Conservation (phyloP, 1,140 invertebrate species). For the Lamellibrachia luymesi region DNA sequence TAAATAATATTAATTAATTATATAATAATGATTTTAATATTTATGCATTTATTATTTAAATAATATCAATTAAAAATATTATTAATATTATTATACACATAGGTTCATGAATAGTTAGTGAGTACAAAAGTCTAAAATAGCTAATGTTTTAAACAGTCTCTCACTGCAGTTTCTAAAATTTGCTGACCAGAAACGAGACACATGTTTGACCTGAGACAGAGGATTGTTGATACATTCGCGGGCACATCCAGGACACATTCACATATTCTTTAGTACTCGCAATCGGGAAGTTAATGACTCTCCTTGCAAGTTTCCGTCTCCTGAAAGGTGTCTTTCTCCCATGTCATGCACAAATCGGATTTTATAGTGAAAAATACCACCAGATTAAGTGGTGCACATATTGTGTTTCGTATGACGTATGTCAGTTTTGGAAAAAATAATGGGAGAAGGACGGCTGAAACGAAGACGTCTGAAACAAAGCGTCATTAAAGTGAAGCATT, state of each 20-base stretch:
- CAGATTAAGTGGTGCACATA: not conserved
- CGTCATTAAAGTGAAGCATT: not conserved
- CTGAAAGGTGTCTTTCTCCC: not conserved
- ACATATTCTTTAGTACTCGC: not conserved
- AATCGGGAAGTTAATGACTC: not conserved
- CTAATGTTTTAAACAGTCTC: not conserved
- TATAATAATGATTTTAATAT: no score
- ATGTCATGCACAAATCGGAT: not conserved
- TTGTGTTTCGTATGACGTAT: not conserved
- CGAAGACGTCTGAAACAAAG: not conserved
- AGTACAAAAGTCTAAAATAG: no score
- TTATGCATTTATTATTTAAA: no score
- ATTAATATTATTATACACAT: no score
- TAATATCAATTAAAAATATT: no score
- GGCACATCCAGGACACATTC: not conserved
- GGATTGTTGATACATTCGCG: not conserved
- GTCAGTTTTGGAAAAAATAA: not conserved
- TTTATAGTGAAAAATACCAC: not conserved
- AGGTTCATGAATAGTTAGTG: no score
- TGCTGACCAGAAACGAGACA: not conserved
- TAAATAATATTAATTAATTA: no score
- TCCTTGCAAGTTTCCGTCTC: slow-evolving; percentile 7
- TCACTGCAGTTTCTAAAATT: not conserved
- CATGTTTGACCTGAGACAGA: not conserved
- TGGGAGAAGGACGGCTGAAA: not conserved